These are phyloP conservation scores for Oxytorus armatus DNA, from an alignment of 2,888 invertebrate species.

Conservation along the genomic window DNA sequence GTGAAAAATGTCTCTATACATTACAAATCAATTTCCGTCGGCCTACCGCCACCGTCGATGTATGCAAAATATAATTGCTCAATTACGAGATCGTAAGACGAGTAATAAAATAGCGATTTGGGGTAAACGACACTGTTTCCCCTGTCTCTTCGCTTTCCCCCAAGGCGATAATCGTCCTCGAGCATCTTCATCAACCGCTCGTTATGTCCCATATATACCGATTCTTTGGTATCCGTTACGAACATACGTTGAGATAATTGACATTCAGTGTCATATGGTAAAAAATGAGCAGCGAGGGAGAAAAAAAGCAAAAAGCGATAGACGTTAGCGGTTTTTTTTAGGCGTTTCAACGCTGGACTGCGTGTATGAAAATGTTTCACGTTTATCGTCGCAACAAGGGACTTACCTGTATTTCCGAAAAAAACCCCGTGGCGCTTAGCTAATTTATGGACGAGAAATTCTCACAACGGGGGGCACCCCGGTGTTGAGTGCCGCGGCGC, in stretches of 20 bases:
- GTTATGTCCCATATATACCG: constrained; percentile 34
- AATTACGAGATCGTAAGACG: constrained; percentile 57
- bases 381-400: constrained; percentile 32
- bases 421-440: constrained; percentile 70
- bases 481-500: constrained; percentile 71
- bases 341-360: constrained; percentile 11
- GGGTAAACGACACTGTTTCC: constrained; percentile 15
- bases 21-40: constrained; percentile 10
- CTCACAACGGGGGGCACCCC: constrained; percentile 52
- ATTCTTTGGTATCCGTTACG: constrained; percentile 13
- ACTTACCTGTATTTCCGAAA: constrained; percentile 55
- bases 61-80: constrained; percentile 44
- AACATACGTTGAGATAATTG: constrained; percentile 21
- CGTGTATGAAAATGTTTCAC: constrained; percentile 40
- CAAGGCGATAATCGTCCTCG: constrained; percentile 51
- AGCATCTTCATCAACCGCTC: constrained; percentile 61
- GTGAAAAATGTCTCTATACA: not conserved
- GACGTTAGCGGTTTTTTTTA: not conserved
- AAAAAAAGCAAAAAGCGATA: constrained; percentile 3
- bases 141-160: not conserved
- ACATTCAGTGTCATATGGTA: not conserved
- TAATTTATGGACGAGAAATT: constrained; percentile 76
- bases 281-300: not conserved
- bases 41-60: not conserved
- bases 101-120: constrained; percentile 56